Conservation (phyloP, 2,888 invertebrate species). For the Podotricha telesiphe region DNA sequence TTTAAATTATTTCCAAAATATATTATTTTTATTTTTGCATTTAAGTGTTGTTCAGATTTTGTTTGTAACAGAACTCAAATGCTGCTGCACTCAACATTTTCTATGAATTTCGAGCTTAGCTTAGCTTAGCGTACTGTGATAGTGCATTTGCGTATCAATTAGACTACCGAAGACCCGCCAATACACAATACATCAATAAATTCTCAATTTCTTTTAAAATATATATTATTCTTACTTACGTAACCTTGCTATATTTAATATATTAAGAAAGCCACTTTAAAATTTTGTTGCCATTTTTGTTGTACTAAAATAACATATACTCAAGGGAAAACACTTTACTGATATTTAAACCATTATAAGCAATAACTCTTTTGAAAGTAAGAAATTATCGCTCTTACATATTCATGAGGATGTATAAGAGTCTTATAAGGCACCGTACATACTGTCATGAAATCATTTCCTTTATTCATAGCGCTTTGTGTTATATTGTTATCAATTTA, state of each 20-base stretch:
- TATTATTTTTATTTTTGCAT: too few relatives aligned
- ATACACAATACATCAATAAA: too few relatives aligned
- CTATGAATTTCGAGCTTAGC: background rate
- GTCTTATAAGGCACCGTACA: conserved; percentile 42
- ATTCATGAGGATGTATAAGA: conserved; percentile 60
- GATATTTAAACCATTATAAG: conserved; percentile 50
- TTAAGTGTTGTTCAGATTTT: background rate
- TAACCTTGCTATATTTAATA: too few relatives aligned
- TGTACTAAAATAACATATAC: background rate
- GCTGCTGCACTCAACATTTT: background rate
- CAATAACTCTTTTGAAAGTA: conserved; percentile 69
- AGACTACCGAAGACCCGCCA: too few relatives aligned
- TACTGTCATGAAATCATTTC: background rate
- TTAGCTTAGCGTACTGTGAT: too few relatives aligned
- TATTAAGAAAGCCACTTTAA: too few relatives aligned
- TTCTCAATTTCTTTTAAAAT: too few relatives aligned
- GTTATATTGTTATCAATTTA: background rate
- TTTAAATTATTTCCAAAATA: too few relatives aligned
- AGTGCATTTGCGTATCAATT: background rate
- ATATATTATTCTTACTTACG: too few relatives aligned
- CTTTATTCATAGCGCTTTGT: background rate
- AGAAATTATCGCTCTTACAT: conserved; percentile 69
- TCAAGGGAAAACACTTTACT: conserved; percentile 8
- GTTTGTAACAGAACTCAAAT: background rate
- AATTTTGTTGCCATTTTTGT: too few relatives aligned